Percentiles rank a stretch among this genome's conserved stretches.
These are phyloP conservation scores for Caenorhabditis imperialis DNA, from an alignment of 2,888 invertebrate genomes.

Conservation along the genomic window DNA sequence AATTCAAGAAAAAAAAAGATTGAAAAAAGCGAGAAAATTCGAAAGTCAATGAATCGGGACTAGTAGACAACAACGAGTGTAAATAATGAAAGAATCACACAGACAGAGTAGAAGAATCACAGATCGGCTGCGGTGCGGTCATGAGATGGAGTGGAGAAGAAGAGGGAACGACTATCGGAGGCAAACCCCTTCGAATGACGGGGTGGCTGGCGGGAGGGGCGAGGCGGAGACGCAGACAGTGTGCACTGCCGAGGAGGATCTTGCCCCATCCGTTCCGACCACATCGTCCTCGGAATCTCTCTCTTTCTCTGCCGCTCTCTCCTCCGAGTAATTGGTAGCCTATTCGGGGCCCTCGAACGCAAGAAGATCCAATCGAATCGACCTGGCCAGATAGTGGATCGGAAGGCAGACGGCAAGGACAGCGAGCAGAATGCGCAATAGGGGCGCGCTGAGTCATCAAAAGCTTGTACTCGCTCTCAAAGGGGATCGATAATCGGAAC, in stretches of 20 bases:
- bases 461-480: too few relatives aligned
- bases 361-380: conserved; percentile 36
- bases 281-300: conserved; percentile 1
- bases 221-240: conserved; percentile 42
- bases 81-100: conserved; percentile 30
- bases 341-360: too few relatives aligned
- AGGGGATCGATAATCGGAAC: too few relatives aligned
- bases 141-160: conserved; percentile 28
- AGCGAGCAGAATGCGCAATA: too few relatives aligned
- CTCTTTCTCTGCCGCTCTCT: conserved; percentile 3
- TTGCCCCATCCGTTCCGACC: not conserved
- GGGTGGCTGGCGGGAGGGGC: not conserved
- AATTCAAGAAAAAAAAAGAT: not conserved
- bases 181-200: conserved; percentile 31
- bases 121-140: conserved; percentile 21
- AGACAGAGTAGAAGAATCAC: too few relatives aligned
- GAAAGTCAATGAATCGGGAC: too few relatives aligned
- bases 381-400: conserved; percentile 38
- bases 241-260: conserved; percentile 30
- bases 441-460: conserved; percentile 1
- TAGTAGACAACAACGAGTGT: conserved; percentile 16
- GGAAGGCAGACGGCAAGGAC: too few relatives aligned
- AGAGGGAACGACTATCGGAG: conserved; percentile 3
- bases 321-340: conserved; percentile 25
- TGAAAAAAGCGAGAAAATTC: too few relatives aligned